Evolutionary conservation across 2,888 invertebrate genomes (phyloP), one percentile per base, ranked within the genome.

Genomic region (Hemistola chrysoprasaria): DNA sequence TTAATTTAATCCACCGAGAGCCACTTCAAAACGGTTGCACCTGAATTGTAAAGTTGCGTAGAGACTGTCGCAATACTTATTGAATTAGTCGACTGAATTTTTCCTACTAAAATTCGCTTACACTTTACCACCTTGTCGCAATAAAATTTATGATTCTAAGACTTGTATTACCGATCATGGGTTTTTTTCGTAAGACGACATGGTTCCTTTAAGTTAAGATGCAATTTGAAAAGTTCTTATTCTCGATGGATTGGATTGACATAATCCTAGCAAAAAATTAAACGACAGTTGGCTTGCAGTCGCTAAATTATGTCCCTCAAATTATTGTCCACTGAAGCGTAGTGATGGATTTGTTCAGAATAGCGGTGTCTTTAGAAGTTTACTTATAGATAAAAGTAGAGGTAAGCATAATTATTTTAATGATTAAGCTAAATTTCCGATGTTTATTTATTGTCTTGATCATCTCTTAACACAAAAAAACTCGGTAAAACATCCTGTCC

Each of bases 251-350:
- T 82, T 74, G 77, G 77, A 78, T 82, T 79, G 63, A 52, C 46
- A 42, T 80, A 79, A 80, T 71, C 73, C 66, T 43, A 32, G 54
- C 65, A 78, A 79, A 77, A 78, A 74, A 60, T 42, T 55, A 48
- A 56, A 63, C 8, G 44, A 44, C 65, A 65, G 68, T 71, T 62
- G 56, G 44, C 45, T 56, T 48, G 50, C 47, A 53, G 59, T 64
- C 57, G 56, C 61, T 67, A 71, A 79, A 69, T n/a, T n/a, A n/a
- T 59, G 64, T 59, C 60, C 53, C 47, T 50, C 49, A 53, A 59
- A 52, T 56, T 52, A 57, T 45, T 61, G 58, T 57, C 65, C 63
- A 63, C 47, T 74, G 49, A 27, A 49, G 56, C 59, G 53, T 40
- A 56, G 53, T 44, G 47, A 51, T 59, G 56, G 47, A 51, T 37